Evolutionary conservation across 2,888 invertebrate species (phyloP), one percentile per base, ranked within the genome.

Genomic region (Hololepta plana): DNA sequence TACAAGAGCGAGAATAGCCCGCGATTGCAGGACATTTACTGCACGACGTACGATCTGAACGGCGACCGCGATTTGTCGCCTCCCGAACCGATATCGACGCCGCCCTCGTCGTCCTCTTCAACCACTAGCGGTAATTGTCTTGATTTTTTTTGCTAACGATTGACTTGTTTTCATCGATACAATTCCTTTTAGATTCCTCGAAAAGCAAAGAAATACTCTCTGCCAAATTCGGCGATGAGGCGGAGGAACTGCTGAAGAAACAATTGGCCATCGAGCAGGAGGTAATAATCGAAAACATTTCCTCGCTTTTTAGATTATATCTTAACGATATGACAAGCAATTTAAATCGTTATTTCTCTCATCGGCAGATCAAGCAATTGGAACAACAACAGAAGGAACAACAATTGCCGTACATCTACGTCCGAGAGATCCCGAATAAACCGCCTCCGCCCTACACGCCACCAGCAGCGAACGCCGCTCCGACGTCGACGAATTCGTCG

Each of bases 401-500:
- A 31, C 59, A 60, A 35, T 49, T 58, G 10, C 59, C 64, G 21
- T 67, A 59, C 44, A 54, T 55, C 37, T 72, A 59, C 45, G 55
- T 68, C 21, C 51, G 74, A 23, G 72, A 72, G 49, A 72, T 75
- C 34, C 74, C 75, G 4, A 73, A 75, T 45, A 75, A 75, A 43
- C 73, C 76, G 6, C 76, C 77, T 2, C 76, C 77, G 0, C 76
- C 77, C 0, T 79, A 77, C 49, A 72, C 69, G 1, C 72, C 74
- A 4, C 73, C 72, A 1, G 49, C 55, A 2, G 39, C 45, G 19
- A 38, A 40, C 2, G 46, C 50, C 16, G 10, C 28, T 11, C 42
- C 45, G 20, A 44, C 51, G 3, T 10, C 10, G 8, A 21, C 33
- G 13, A 26, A 33, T 8, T 30, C 34, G 6, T 28, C 33, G 12